Evolutionary conservation across 2,888 invertebrate genomes (phyloP).

Genomic region (Fragum whitleyi): DNA sequence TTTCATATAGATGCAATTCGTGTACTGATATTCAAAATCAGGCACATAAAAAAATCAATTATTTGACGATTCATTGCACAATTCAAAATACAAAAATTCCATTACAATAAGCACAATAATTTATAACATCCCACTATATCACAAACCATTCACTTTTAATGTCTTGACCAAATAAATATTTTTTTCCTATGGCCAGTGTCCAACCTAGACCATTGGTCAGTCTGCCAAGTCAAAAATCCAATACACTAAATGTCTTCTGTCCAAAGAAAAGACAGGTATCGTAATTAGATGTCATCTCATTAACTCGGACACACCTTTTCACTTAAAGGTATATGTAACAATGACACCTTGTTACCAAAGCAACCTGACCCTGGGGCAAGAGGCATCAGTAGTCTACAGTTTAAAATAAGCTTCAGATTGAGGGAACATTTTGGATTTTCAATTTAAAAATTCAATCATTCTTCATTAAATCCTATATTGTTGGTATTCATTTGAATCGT

Average conservation of each 20-base stretch:
- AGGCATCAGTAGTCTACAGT: background rate
- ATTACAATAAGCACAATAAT: background rate
- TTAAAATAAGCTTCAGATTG: no score
- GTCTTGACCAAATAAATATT: background rate
- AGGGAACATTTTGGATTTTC: no score
- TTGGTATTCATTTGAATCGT: no score
- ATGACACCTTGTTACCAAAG: constrained; percentile 14
- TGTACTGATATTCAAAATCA: no score
- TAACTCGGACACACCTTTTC: constrained; percentile 20
- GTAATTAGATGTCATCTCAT: constrained; percentile 23
- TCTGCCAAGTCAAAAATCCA: constrained; percentile 4
- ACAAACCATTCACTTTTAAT: background rate
- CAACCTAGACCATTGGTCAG: background rate
- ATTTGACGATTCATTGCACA: no score
- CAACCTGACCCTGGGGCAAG: constrained; percentile 6
- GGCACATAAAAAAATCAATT: no score
- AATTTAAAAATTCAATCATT: no score
- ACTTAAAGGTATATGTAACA: constrained; percentile 5
- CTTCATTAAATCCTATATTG: no score
- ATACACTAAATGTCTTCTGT: constrained; percentile 2
- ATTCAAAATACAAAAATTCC: background rate
- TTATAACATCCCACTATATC: background rate
- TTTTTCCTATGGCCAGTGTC: background rate
- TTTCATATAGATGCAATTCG: no score
- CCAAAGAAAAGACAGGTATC: background rate